phyloP scores from a whole-genome alignment of 92 coral and sea anemone species.

The Phymanthus crucifer region DNA sequence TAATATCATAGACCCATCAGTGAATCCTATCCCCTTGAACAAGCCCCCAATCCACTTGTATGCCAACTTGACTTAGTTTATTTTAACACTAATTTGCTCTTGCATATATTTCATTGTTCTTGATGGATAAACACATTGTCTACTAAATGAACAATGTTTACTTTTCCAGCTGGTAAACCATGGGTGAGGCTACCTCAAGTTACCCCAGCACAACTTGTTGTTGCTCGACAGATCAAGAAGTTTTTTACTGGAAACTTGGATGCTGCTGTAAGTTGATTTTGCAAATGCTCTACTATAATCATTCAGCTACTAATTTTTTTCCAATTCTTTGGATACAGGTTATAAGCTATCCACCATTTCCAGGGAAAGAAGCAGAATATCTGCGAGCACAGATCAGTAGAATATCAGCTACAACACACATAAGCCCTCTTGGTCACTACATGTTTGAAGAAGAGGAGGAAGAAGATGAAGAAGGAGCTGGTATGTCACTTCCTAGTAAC shows the following conservation, averaged over 20 bases:
- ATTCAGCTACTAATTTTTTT: not conserved
- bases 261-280: slow-evolving; percentile 71
- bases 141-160: not conserved
- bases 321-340: slow-evolving; percentile 50
- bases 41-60: too few relatives aligned
- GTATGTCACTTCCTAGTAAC: slow-evolving; percentile 12
- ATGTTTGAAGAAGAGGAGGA: slow-evolving; percentile 99
- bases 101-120: not conserved
- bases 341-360: slow-evolving; percentile 97
- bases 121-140: not conserved
- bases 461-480: slow-evolving; percentile 94
- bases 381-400: slow-evolving; percentile 90
- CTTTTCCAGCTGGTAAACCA: slow-evolving; percentile 70
- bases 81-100: too few relatives aligned
- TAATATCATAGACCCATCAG: too few relatives aligned
- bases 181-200: slow-evolving; percentile 92
- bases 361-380: slow-evolving; percentile 95
- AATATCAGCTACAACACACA: slow-evolving; percentile 95
- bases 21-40: too few relatives aligned
- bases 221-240: slow-evolving; percentile 89
- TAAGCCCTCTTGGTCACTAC: slow-evolving; percentile 96
- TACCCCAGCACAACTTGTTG: slow-evolving; percentile 87
- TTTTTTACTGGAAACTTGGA: slow-evolving; percentile 94
- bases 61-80: too few relatives aligned
- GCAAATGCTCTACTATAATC: not conserved